Conservation (phyloP, 2,113 vertebrate genomes). For the Scortum barcoo region DNA sequence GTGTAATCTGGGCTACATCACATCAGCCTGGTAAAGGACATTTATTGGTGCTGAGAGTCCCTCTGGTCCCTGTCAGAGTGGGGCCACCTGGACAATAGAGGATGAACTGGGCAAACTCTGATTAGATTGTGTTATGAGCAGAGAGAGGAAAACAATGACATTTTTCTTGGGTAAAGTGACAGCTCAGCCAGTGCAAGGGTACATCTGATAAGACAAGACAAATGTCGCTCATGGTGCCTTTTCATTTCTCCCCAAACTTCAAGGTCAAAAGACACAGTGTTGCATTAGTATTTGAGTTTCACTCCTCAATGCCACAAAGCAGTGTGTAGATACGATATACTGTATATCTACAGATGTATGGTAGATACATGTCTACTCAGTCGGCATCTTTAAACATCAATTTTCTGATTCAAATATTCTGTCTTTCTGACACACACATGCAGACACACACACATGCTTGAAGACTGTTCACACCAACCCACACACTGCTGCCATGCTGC, state of each 20-base stretch:
- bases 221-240: conserved; percentile 59
- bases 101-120: conserved; percentile 63
- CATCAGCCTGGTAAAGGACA: conserved; percentile 68
- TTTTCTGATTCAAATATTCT: conserved; percentile 12
- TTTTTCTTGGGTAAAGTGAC: conserved; percentile 73
- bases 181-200: conserved; percentile 56
- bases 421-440: conserved; percentile 26
- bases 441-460: conserved; percentile 50
- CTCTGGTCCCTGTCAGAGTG: conserved; percentile 55
- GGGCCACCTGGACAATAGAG: conserved; percentile 75
- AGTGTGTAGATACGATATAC: not conserved
- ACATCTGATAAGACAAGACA: conserved; percentile 74
- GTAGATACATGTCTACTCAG: not conserved
- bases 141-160: conserved; percentile 62
- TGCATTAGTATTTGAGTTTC: not conserved
- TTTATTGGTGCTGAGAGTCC: conserved; percentile 65
- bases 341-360: not conserved
- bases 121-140: conserved; percentile 76
- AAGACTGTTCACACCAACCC: conserved; percentile 76
- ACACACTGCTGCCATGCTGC: conserved; percentile 76
- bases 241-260: conserved; percentile 33
- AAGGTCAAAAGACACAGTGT: conserved; percentile 39
- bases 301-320: not conserved
- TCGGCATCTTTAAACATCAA: not conserved
- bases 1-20: conserved; percentile 68